A percentile compares a stretch with the other conserved stretches of the same genome.
Conservation (phyloP, 2,113 vertebrate genomes). For the Trematomus loennbergii region DNA sequence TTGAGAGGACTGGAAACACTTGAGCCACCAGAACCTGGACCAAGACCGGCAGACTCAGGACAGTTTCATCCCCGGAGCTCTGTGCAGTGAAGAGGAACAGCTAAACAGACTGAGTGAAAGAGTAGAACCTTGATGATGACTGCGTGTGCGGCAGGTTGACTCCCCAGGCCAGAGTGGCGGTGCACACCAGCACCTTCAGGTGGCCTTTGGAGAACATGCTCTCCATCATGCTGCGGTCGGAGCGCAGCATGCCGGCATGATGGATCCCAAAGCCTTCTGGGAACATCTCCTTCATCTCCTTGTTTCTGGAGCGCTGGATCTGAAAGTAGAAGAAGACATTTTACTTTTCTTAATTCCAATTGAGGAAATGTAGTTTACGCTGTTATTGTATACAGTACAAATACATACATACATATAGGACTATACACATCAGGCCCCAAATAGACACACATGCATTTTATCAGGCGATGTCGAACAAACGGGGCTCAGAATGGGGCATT, state of each 20-base stretch:
- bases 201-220: slow-evolving; percentile 94
- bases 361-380: no score
- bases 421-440: no score
- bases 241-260: slow-evolving; percentile 95
- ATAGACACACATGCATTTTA: no score
- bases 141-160: slow-evolving; percentile 99
- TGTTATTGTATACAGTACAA: no score
- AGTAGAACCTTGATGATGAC: slow-evolving; percentile 96
- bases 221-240: slow-evolving; percentile 95
- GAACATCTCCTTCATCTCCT: slow-evolving; percentile 96
- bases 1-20: background rate
- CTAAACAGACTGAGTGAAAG: background rate
- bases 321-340: slow-evolving; percentile 57
- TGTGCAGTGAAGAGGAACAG: background rate
- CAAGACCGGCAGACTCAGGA: no score
- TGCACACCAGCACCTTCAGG: slow-evolving; percentile 95
- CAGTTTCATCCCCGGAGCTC: no score
- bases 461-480: no score
- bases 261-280: slow-evolving; percentile 98
- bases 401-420: no score
- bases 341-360: no score
- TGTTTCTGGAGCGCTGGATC: slow-evolving; percentile 97
- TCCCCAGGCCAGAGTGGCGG: slow-evolving; percentile 97
- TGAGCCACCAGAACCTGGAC: no score
- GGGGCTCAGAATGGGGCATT: no score